These are phyloP conservation scores for Nebria brevicollis DNA, from an alignment of 2,888 invertebrate genomes.

Conservation along the genomic window DNA sequence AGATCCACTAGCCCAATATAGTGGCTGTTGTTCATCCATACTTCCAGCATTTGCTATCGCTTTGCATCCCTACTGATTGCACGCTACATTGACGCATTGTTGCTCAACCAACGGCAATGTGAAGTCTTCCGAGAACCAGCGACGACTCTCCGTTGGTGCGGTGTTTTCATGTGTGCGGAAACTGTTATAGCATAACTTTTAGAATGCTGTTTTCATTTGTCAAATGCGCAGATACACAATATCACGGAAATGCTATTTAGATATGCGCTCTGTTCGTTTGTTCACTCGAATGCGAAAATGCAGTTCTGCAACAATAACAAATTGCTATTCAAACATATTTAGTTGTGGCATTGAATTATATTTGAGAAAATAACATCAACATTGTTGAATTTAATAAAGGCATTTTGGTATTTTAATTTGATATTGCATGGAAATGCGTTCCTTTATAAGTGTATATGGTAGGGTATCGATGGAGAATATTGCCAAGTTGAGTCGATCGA, in stretches of 20 bases:
- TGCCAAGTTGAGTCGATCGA: not conserved
- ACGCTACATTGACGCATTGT: constrained; percentile 18
- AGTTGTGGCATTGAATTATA: no score
- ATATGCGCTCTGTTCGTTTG: no score
- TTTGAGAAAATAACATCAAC: no score
- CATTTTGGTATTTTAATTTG: not conserved
- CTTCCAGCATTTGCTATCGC: not conserved
- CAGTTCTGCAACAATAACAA: no score
- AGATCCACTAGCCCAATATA: not conserved
- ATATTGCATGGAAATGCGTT: not conserved
- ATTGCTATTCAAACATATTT: no score
- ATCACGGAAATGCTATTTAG: no score
- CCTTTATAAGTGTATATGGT: not conserved
- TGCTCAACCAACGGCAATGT: not conserved
- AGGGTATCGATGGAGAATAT: not conserved
- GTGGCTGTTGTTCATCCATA: not conserved
- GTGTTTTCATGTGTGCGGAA: not conserved
- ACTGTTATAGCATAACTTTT: not conserved
- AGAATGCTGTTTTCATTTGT: constrained; percentile 15
- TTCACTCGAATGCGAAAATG: no score
- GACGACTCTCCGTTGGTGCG: not conserved
- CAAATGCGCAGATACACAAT: constrained; percentile 14
- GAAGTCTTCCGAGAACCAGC: not conserved
- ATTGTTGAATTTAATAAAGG: no score
- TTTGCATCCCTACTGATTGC: not conserved